Base-by-base conservation (phyloP, 1,140 invertebrate species). In the Archivesica marissinica region DNA sequence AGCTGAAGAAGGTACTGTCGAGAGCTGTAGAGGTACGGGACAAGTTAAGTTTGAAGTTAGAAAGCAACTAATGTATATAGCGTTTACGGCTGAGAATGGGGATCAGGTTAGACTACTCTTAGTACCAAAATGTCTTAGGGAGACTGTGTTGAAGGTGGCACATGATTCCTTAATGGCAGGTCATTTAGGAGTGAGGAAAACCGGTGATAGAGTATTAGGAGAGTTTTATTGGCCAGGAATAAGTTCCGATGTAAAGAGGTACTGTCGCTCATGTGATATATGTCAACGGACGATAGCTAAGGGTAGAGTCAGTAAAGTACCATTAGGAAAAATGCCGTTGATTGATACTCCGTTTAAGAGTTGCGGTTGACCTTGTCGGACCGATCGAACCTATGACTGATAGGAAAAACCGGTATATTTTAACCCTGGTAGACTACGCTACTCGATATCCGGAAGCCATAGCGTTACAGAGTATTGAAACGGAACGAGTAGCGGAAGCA, bases 311-410 rank as follows among this genome's bases (percentile, higher is more conserved):
- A 20, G 3, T 0, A 82, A 86, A 56, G 61, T 87, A 7, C 88
- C 85, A 28, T 68, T 88, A 35, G 85, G 70, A 17, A 68, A 61
- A 2, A 88, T 89, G 83, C 85, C 87, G 6, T 13, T 89, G 6
- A 88, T 90, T 25, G 76, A 83, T 7, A 66, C n/a, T 1, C 79
- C 83, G 1, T 91, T 91, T 74, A 23, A 50, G 89, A 28, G 76
- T 89, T 15, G 86, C 86, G 1, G 76, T 90, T 1, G 85, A 89
- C 50, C 35, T 90, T 30, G 56, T 88, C 39, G 86, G 87, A 6
- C 84, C 88, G n/a, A 80, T 88, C 23, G 28, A 85, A 17, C 88
- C 84, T 38, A 17, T 68, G 4, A 50, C 78, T 0, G 79, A 79
- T 13, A 54, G 44, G 47, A 78, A 82, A 30, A 76, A 89, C 41